Evolutionary conservation across 2,113 vertebrate genomes (phyloP).

Genomic region (Porphyrio hochstetteri): DNA sequence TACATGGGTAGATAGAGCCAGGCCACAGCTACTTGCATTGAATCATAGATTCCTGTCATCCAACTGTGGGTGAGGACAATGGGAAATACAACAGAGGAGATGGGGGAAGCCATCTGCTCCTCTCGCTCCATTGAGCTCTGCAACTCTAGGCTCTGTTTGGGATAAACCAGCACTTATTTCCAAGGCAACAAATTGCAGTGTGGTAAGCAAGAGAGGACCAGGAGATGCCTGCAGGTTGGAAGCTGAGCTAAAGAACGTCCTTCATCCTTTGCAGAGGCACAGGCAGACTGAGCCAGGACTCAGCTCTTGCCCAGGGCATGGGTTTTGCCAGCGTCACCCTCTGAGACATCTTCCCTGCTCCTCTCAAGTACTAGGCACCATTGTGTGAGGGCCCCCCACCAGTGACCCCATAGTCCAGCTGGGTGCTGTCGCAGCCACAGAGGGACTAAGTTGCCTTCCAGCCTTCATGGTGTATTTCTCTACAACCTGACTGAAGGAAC

Average conservation of each 20-base stretch:
- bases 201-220: conserved; percentile 45
- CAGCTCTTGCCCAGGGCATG: neutral
- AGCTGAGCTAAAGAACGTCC: neutral
- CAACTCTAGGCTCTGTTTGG: conserved; percentile 52
- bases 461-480: neutral
- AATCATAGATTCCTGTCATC: conserved; percentile 33
- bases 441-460: neutral
- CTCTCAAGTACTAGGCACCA: neutral
- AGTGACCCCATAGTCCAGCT: neutral
- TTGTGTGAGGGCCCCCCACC: neutral
- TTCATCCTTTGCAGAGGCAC: rapidly evolving
- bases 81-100: conserved; percentile 32
- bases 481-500: neutral
- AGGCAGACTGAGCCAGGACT: neutral
- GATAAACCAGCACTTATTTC: conserved; percentile 64
- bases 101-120: conserved; percentile 46
- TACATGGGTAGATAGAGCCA: neutral
- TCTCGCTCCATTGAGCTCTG: neutral
- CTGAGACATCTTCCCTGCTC: neutral
- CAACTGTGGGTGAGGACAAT: neutral
- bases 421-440: neutral
- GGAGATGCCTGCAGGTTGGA: conserved; percentile 34
- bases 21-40: neutral
- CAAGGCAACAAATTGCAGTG: conserved; percentile 59
- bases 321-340: neutral